Base-by-base conservation (phyloP, 2,797 vertebrate species). In the Notolepis coatsorum region DNA sequence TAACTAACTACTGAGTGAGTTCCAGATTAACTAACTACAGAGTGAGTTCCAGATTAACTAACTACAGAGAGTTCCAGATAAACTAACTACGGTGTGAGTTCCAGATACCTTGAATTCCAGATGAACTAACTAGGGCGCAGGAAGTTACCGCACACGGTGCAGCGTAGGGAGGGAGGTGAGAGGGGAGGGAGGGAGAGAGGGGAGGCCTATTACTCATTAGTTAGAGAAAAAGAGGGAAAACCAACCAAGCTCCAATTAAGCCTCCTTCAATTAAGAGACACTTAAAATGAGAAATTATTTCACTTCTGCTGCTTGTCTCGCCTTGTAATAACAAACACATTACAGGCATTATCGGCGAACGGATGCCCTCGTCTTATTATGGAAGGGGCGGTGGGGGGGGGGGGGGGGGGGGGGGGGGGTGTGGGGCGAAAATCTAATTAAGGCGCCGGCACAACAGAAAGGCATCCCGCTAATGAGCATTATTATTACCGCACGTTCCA, bases 281-380 rank as follows among this genome's bases (percentile, higher is more conserved):
- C 79, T 86, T 87, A 80, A 72, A 85, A 81, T 73, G 75, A 78
- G 69, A 81, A 89, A 85, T 80, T 76, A 79, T 82, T 77, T 70
- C 21, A 68, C 69, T 74, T 81, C 67, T 65, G 71, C 72, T 75
- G 65, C 76, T 62, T 77, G 77, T 91, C 72, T 89, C 69, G 50
- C 84, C 74, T 73, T 85, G 89, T 90, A 87, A 81, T 82, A 89
- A 90, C 88, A 91, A 91, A 91, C 75, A 77, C 84, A 89, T 90
- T 88, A 89, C 88, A 87, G 87, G 75, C 86, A 79, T 92, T 88
- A 89, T 89, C 75, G 79, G 76, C 85, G 84, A 0, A 68, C 50
- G 68, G 73, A 79, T 68, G 68, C 77, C 68, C 71, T 72, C 24
- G 2, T 72, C 79, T 82, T 79, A 80, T 81, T 84, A 81, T 58